Evolutionary conservation across 2,888 invertebrate species (phyloP), one percentile per base, ranked within the genome.

Genomic region (Hesperia comma): DNA sequence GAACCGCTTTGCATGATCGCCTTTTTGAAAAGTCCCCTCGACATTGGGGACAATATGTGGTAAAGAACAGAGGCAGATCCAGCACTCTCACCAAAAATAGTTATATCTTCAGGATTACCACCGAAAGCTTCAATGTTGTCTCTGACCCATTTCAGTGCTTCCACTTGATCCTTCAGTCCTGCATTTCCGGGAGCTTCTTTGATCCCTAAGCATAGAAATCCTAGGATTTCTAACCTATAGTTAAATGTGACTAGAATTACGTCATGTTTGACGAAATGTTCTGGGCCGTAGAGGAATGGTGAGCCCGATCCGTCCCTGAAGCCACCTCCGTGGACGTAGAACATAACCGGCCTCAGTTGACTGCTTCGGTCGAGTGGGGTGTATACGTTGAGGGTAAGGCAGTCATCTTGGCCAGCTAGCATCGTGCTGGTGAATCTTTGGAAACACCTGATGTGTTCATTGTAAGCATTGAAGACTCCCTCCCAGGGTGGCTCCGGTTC

Each of bases 51-150:
- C 2, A 90, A 15, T 15, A 90, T 51, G 63, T 91, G 92, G 49
- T 85, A 90, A 32, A 84, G 69, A 0, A 90, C 89, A 0, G 92
- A 83, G 0, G 90, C 84, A 0, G 90, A 80, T 0, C 92, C 92
- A n/a, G 92, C 92, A 54, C 91, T 92, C 75, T 90, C 91, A 6
- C 92, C 92, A 66, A 92, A 92, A 58, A 92, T 77, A 0, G 90
- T 90, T 0, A 92, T 76, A 69, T 86, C 83, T 26, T 88, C 79
- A 0, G 90, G 88, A 73, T 92, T 85, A 6, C 92, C 92, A 61
- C 88, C 89, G 61, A 92, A 92, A 0, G 70, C 79, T 72, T 70
- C 75, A 1, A 92, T 90, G 70, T 92, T 91, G 21, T 70, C 76
- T 40, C 82, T 79, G 0, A 92, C 78, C 92, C 92, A 92, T 53